Conservation (phyloP, 2,888 invertebrate genomes). For the Suillia variegata region DNA sequence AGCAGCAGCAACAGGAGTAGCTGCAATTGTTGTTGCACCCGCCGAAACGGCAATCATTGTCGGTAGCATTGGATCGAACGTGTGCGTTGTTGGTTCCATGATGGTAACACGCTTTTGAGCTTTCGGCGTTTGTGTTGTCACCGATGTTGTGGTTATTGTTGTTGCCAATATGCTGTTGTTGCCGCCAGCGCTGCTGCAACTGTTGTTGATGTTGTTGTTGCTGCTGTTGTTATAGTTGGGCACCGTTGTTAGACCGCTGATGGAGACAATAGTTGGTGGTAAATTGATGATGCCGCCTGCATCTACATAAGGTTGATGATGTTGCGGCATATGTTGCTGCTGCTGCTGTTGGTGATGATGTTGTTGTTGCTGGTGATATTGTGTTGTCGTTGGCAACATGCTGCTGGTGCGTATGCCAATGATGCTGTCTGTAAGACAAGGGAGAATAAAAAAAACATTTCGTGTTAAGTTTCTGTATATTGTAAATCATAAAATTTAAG, state of each 20-base stretch:
- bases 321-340: slow-evolving; percentile 38
- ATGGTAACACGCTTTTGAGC: slow-evolving; percentile 59
- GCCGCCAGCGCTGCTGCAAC: slow-evolving; percentile 19
- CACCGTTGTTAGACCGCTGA: slow-evolving; percentile 19
- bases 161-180: slow-evolving; percentile 14
- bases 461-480: neutral
- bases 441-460: neutral
- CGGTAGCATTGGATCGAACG: slow-evolving; percentile 55
- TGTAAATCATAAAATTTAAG: neutral
- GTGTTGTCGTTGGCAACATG: slow-evolving; percentile 34
- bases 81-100: slow-evolving; percentile 56
- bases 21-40: slow-evolving; percentile 14
- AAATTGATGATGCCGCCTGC: slow-evolving; percentile 23
- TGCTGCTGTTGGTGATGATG: slow-evolving; percentile 37
- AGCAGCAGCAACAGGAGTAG: too few relatives aligned
- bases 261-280: slow-evolving; percentile 23
- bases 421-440: slow-evolving; percentile 52
- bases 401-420: slow-evolving; percentile 56
- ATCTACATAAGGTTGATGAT: slow-evolving; percentile 53
- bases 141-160: slow-evolving; percentile 38
- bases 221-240: slow-evolving; percentile 21
- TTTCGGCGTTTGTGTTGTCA: slow-evolving; percentile 54
- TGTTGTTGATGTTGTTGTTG: slow-evolving; percentile 13
- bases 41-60: slow-evolving; percentile 49
- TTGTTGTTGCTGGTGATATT: slow-evolving; percentile 30